Conservation (phyloP, 1,140 invertebrate species). For the Mya arenaria region DNA sequence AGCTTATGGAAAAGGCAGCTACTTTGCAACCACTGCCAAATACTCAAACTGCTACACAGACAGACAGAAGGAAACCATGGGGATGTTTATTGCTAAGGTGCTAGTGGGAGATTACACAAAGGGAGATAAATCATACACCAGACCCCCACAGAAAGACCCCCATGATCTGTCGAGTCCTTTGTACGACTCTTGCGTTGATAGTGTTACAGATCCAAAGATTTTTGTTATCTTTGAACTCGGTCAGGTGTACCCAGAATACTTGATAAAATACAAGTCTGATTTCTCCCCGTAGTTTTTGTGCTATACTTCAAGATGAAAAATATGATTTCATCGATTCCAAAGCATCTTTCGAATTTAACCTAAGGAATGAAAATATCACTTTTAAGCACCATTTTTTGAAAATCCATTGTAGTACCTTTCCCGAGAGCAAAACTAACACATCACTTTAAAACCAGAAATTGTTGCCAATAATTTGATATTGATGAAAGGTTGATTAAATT, state of each 20-base stretch:
- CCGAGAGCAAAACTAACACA: too few species aligned
- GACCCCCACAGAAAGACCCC: conserved; percentile 60
- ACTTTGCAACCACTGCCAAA: conserved; percentile 65
- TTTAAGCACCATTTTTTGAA: too few species aligned
- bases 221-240: conserved; percentile 70
- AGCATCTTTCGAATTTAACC: too few species aligned
- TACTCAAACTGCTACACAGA: conserved; percentile 61
- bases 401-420: too few species aligned
- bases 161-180: conserved; percentile 41
- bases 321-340: too few species aligned
- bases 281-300: too few species aligned
- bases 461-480: too few species aligned
- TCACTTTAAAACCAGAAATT: too few species aligned
- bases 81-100: conserved; percentile 64
- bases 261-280: conserved; percentile 63
- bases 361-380: too few species aligned
- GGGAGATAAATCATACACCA: conserved; percentile 46
- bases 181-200: conserved; percentile 69
- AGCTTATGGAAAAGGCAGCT: conserved; percentile 68
- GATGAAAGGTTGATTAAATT: too few species aligned
- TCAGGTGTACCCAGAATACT: conserved; percentile 72
- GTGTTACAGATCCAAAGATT: conserved; percentile 60
- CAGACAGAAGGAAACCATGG: not conserved
- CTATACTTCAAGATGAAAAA: too few species aligned
- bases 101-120: conserved; percentile 63